A percentile compares a stretch with the other conserved stretches of the same genome.
Conservation (phyloP, 2,113 vertebrate species). For the Barbus barbus region DNA sequence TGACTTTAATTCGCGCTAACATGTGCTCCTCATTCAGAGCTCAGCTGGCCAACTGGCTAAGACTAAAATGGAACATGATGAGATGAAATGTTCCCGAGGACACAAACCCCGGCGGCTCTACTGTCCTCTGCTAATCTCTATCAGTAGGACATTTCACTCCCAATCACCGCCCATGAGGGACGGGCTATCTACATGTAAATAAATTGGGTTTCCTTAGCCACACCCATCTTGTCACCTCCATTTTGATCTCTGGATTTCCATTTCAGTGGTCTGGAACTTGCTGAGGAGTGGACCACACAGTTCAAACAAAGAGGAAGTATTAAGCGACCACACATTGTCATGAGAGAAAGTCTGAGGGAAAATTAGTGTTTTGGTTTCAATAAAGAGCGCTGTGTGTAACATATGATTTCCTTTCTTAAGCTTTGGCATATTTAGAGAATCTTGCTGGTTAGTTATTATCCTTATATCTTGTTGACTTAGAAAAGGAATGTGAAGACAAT, state of each 20-base stretch:
- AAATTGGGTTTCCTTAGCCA: conserved; percentile 35
- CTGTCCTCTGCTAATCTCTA: conserved; percentile 56
- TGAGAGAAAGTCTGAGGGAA: conserved; percentile 8
- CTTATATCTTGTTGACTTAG: conserved; percentile 12
- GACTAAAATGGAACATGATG: conserved; percentile 40
- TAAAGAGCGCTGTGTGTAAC: conserved; percentile 1
- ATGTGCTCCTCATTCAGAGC: conserved; percentile 53
- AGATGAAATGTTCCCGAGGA: conserved; percentile 60
- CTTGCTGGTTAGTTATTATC: conserved; percentile 20
- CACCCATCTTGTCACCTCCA: too few relatives aligned
- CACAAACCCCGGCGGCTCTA: conserved; percentile 46
- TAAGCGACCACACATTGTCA: conserved; percentile 38
- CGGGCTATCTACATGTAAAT: conserved; percentile 39
- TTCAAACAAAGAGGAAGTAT: conserved; percentile 38
- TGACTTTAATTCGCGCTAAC: conserved; percentile 53
- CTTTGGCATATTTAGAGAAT: background rate
- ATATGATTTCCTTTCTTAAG: conserved; percentile 14
- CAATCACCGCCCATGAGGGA: conserved; percentile 21
- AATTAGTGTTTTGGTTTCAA: conserved; percentile 45
- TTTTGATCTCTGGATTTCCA: conserved; percentile 30
- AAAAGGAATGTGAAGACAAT: conserved; percentile 11
- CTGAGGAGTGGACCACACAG: conserved; percentile 13
- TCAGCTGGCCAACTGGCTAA: conserved; percentile 52
- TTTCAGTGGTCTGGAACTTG: conserved; percentile 3
- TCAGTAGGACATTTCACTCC: conserved; percentile 64